These are phyloP conservation scores for Acromyrmex charruanus DNA, from an alignment of 1,140 invertebrate species.

Conservation along the genomic window DNA sequence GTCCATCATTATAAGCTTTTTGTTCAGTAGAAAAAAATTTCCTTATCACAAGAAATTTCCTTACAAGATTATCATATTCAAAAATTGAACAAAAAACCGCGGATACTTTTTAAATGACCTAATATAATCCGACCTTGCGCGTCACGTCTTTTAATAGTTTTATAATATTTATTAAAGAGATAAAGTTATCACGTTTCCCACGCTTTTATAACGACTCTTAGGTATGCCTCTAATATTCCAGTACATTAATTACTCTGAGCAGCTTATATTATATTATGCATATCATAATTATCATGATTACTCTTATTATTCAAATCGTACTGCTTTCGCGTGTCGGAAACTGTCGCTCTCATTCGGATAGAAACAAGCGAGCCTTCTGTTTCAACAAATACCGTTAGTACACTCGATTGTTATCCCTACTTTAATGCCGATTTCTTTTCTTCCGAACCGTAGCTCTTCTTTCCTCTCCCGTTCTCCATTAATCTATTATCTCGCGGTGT, in stretches of 20 bases:
- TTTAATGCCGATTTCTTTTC: constrained; percentile 36
- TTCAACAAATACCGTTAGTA: constrained; percentile 38
- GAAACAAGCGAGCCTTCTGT: constrained; percentile 41
- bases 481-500: constrained; percentile 40
- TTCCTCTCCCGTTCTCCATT: constrained; percentile 4
- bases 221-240: background rate
- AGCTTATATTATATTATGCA: constrained; percentile 44
- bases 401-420: constrained; percentile 58
- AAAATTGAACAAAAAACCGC: too few relatives aligned
- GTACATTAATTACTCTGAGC: constrained; percentile 12
- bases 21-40: background rate
- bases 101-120: too few relatives aligned
- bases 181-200: constrained; percentile 15
- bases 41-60: too few relatives aligned
- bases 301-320: constrained; percentile 47
- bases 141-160: constrained; percentile 4
- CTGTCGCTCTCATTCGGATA: constrained; percentile 47
- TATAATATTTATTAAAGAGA: constrained; percentile 10
- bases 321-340: constrained; percentile 45
- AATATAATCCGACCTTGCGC: too few relatives aligned
- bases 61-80: background rate
- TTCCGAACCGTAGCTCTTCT: constrained; percentile 14
- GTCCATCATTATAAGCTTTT: background rate
- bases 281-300: constrained; percentile 49
- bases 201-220: constrained; percentile 11